Evolutionary conservation across 2,113 vertebrate genomes (phyloP), one percentile per base, ranked within the genome.

Genomic region (Empidonax alnorum): DNA sequence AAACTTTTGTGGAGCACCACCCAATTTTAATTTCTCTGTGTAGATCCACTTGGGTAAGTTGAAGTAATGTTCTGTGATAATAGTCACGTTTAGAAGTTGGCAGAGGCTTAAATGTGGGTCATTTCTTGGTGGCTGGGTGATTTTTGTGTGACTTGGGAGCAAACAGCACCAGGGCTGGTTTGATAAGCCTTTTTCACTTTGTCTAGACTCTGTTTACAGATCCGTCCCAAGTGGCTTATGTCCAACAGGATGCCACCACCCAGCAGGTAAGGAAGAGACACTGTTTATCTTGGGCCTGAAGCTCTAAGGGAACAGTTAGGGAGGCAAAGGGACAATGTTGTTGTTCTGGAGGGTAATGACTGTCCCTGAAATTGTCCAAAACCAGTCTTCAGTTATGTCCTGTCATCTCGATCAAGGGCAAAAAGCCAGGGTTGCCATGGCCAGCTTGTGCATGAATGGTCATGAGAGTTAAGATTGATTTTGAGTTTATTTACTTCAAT

Each of bases 141-240:
- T 55, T 87, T 65, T 31, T 78, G 37, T 87, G 53, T 89, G 49
- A 91, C 52, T 6, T 95, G 83, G 76, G 84, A 76, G 33, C 35
- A 61, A 93, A 37, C 39, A 76, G 18, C 80, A 83, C 82, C n/a
- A n/a, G 89, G 92, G 94, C 86, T 15, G 55, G 25, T 84, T 94
- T 96, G 95, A 93, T 97, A 95, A 85, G 37, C 84, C 92, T 95
- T 79, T 94, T 78, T 95, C 62, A 89, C 91, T 97, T 94, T 95
- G 65, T 97, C 66, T 90, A 99, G 99, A 97, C 99, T 83, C 98
- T 99, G 84, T 99, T 99, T 98, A 98, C 99, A 96, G 99, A 99
- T 96, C 99, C 99, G 59, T 98, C 99, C 77, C 99, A 99, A 96
- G 99, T 99, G 95, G 98, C 99, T 49, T 99, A 99, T 18, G 99